Percentiles rank a stretch among this genome's conserved stretches.
Evolutionary conservation across 2,888 invertebrate genomes (phyloP).

Genomic region (Coenonympha glycerion): DNA sequence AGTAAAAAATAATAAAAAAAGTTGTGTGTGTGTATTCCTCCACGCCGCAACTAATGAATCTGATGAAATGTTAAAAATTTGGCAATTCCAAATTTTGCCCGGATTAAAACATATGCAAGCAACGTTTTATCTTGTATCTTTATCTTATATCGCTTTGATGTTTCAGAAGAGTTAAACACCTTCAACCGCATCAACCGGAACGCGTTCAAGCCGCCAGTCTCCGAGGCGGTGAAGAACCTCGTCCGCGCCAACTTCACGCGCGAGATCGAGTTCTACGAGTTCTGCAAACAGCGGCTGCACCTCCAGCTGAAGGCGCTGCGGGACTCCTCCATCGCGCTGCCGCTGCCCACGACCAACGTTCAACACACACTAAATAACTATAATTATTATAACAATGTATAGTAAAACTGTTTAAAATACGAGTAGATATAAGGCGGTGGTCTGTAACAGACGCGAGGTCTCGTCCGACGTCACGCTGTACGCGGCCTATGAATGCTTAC

Average conservation of each 20-base stretch:
- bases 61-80: no score
- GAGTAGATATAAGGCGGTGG: no score
- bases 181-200: conserved; percentile 89
- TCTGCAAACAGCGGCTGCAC: conserved; percentile 89
- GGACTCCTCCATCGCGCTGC: conserved; percentile 59
- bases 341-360: conserved; percentile 36
- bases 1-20: no score
- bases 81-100: no score
- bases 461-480: no score
- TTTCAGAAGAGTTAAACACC: conserved; percentile 83
- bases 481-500: no score
- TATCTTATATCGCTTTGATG: no score
- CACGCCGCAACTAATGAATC: no score
- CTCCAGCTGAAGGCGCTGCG: conserved; percentile 85
- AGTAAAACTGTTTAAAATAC: neutral
- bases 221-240: conserved; percentile 88
- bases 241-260: conserved; percentile 90
- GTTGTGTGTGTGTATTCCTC: no score
- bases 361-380: conserved; percentile 12
- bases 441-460: no score
- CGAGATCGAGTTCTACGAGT: conserved; percentile 94
- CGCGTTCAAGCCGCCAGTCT: conserved; percentile 90
- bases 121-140: no score
- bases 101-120: no score
- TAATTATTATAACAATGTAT: conserved; percentile 14